These are phyloP conservation scores for Neelides folsomi DNA, from an alignment of 2,888 invertebrate species.

Conservation along the genomic window DNA sequence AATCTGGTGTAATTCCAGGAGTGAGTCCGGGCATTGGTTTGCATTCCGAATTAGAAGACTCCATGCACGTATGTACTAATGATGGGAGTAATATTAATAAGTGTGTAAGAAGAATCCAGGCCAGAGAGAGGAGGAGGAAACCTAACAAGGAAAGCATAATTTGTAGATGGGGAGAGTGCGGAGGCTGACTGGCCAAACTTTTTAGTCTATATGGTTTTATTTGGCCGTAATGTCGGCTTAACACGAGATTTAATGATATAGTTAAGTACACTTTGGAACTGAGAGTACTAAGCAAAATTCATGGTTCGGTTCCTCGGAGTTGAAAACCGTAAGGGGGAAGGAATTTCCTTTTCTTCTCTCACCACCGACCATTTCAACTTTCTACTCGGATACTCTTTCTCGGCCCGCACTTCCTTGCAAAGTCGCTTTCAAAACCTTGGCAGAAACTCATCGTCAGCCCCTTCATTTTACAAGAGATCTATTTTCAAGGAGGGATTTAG, in stretches of 20 bases:
- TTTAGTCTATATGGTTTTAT: conserved; percentile 20
- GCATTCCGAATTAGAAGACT: too few relatives aligned
- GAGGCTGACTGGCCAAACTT: conserved; percentile 9
- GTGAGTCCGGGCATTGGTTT: too few relatives aligned
- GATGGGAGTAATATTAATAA: too few relatives aligned
- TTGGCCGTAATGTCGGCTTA: conserved; percentile 21
- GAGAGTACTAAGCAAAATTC: not conserved
- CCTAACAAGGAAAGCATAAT: conserved; percentile 4
- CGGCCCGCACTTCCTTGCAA: not conserved
- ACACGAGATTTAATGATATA: conserved; percentile 20
- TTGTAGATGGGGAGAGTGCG: conserved; percentile 1
- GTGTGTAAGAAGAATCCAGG: not conserved
- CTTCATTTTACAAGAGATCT: too few relatives aligned
- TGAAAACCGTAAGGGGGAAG: not conserved
- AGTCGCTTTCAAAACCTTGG: conserved; percentile 1
- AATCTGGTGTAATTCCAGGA: too few relatives aligned
- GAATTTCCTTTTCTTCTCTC: not conserved
- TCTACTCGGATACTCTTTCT: not conserved
- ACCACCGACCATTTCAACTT: not conserved
- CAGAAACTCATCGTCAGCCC: conserved; percentile 3
- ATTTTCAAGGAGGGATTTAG: too few relatives aligned
- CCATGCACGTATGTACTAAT: too few relatives aligned
- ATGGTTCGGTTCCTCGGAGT: not conserved
- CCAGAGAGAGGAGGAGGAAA: not conserved
- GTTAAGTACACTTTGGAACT: conserved; percentile 4